These are phyloP conservation scores for Vulpes lagopus DNA, from an alignment of 2,113 vertebrate genomes.

Conservation along the genomic window DNA sequence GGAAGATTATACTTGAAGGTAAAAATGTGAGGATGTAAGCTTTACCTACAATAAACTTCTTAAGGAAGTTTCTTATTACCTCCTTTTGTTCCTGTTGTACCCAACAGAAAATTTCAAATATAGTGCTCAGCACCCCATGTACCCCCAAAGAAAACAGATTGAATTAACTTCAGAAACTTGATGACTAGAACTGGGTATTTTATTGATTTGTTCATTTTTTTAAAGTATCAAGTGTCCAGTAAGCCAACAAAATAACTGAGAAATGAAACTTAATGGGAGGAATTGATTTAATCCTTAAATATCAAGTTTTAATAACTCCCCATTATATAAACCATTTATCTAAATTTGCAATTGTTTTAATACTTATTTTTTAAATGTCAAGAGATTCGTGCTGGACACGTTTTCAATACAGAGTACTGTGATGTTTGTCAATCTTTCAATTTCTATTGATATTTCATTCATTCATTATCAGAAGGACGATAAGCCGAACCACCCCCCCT, in stretches of 20 bases:
- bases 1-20: background rate
- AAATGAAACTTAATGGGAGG: conserved; percentile 2
- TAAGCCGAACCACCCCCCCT: background rate
- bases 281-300: background rate
- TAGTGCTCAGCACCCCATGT: background rate
- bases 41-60: conserved; percentile 5
- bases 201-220: conserved; percentile 32
- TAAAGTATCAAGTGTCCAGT: background rate
- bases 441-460: conserved; percentile 36
- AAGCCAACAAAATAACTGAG: conserved; percentile 30
- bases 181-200: background rate
- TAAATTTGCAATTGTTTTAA: background rate
- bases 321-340: background rate
- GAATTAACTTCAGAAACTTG: conserved; percentile 39
- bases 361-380: conserved; percentile 35
- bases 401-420: background rate
- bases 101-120: background rate
- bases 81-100: background rate
- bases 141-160: background rate
- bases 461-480: background rate
- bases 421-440: background rate
- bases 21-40: background rate
- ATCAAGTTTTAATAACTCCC: background rate
- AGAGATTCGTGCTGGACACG: background rate
- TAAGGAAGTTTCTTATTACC: background rate